Evolutionary conservation across 2,888 invertebrate genomes (phyloP).

Genomic region (Lasioglossum lativentre): DNA sequence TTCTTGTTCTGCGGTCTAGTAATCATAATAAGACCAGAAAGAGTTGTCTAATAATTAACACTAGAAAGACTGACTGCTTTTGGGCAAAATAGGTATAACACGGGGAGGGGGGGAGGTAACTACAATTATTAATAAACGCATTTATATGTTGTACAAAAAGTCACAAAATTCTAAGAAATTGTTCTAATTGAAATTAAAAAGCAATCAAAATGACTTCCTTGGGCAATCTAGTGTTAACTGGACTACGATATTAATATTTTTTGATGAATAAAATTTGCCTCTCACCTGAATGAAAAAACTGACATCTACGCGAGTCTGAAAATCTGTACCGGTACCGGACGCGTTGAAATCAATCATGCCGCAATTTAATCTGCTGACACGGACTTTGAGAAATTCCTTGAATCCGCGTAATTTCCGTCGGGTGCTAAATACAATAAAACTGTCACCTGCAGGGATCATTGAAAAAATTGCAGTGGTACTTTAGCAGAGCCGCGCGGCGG

Average conservation of each 20-base stretch:
- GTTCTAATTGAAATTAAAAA: too few species aligned
- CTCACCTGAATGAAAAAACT: not conserved
- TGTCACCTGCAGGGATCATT: constrained; percentile 4
- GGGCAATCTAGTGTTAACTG: too few species aligned
- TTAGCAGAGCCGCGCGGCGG: not conserved
- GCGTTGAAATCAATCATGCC: not conserved
- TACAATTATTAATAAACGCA: too few species aligned
- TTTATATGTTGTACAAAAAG: too few species aligned
- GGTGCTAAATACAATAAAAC: constrained; percentile 24
- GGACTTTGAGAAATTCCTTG: not conserved
- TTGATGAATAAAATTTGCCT: not conserved
- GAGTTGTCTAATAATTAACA: not conserved
- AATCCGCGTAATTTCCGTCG: constrained; percentile 23
- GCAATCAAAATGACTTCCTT: too few species aligned
- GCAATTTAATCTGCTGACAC: constrained; percentile 16
- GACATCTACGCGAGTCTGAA: not conserved
- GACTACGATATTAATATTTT: not conserved
- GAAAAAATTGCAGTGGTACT: constrained; percentile 22
- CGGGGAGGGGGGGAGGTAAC: too few species aligned
- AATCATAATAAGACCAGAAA: too few species aligned
- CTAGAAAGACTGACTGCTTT: too few species aligned
- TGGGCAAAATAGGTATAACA: too few species aligned
- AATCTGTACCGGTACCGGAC: not conserved
- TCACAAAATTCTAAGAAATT: too few species aligned
- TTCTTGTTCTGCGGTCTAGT: too few species aligned